Percentiles rank a stretch among this genome's conserved stretches.
Conservation (phyloP, 1,140 invertebrate species). For the Penaeus indicus region DNA sequence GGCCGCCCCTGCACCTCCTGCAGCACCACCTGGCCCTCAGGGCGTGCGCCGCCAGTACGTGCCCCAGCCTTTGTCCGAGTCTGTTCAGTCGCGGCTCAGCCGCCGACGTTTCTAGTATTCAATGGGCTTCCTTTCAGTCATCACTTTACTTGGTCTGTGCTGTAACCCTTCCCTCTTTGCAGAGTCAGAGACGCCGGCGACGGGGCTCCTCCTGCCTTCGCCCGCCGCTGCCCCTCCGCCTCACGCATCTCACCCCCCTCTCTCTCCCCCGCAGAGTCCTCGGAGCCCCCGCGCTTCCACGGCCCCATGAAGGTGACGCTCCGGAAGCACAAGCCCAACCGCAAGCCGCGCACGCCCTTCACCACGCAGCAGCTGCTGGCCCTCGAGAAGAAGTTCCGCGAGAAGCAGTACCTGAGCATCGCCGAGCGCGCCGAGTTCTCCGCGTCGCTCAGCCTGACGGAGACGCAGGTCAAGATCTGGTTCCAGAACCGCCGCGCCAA, state of each 20-base stretch:
- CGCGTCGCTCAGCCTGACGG: slow-evolving; percentile 57
- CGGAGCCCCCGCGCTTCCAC: slow-evolving; percentile 44
- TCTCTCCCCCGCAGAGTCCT: slow-evolving; percentile 33
- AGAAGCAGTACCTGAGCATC: slow-evolving; percentile 60
- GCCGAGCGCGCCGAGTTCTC: slow-evolving; percentile 58
- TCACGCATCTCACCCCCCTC: neutral
- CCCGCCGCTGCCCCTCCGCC: neutral
- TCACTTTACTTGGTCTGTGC: too few relatives aligned
- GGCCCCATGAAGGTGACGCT: slow-evolving; percentile 51
- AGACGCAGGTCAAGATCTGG: slow-evolving; percentile 60
- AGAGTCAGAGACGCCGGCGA: too few relatives aligned
- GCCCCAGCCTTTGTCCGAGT: neutral
- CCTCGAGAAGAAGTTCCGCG: slow-evolving; percentile 58
- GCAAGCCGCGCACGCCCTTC: slow-evolving; percentile 58
- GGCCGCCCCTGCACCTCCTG: slow-evolving; percentile 64
- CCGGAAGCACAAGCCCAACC: slow-evolving; percentile 54
- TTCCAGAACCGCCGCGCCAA: slow-evolving; percentile 53
- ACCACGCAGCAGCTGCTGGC: slow-evolving; percentile 57
- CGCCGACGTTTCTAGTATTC: neutral
- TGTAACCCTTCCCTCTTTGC: too few relatives aligned
- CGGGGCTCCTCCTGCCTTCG: neutral
- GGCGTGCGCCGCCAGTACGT: slow-evolving; percentile 62
- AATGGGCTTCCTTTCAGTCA: too few relatives aligned
- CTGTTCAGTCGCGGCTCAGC: neutral
- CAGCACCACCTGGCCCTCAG: slow-evolving; percentile 66